Evolutionary conservation across 2,797 vertebrate genomes (phyloP), one percentile per base, ranked within the genome.

Genomic region (Oryzias dopingdopingensis): DNA sequence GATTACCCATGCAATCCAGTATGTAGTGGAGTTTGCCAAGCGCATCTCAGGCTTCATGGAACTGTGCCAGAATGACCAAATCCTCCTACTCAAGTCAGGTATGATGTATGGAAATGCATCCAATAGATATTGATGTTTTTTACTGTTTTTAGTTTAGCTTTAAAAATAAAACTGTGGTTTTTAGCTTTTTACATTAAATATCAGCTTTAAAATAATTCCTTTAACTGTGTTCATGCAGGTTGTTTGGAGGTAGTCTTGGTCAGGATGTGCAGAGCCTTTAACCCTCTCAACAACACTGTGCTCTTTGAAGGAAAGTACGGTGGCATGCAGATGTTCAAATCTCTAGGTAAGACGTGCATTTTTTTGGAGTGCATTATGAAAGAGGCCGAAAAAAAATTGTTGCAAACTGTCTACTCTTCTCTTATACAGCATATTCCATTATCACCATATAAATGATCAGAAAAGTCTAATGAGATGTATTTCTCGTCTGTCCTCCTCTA

Each of bases 21-120:
- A 99, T 0, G 97, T 99, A 79, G 97, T 99, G 56, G 97, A 99
- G 91, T 99, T 99, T 54, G 97, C 97, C 48, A 99, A 99, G 90
- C 94, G 96, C 80, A 99, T 99, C 90, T 96, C 95, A 57, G 97
- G 97, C 75, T 99, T 99, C 92, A 99, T 99, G 97, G 97, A 99
- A 70, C 93, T 99, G 80, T 99, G 97, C 91, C 97, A 99, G 88
- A 99, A 99, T n/a, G 97, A 99, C 90, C 97, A 99, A 87, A 99
- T 99, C 85, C 94, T 99, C 10, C 94, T 99, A 68, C 95, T 99
- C 69, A 99, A 99, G 87, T 98, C 97, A 94, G 97, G 97, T 99
- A 77, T 89, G 93, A 82, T 41, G 2, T 45, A 5, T 17, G 7
- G 24, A 61, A 41, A 40, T 37, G 14, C 16, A 47, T 2, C 6